Conservation (phyloP, 2,888 invertebrate species). For the Drosophila greeni region DNA sequence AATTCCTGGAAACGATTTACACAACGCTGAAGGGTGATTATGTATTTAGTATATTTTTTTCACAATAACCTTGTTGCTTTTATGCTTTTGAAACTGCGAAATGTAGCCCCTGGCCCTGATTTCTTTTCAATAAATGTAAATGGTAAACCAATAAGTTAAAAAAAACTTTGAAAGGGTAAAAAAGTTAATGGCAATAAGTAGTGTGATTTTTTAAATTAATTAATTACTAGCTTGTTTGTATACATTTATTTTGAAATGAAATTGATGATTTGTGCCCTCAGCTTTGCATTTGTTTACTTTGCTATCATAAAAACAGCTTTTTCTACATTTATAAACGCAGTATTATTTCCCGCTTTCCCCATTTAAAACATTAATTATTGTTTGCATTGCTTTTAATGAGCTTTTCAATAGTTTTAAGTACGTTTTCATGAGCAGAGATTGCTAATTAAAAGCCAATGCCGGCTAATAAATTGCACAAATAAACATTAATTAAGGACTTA, state of each 20-base stretch:
- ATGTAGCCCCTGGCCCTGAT: neutral
- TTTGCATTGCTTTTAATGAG: neutral
- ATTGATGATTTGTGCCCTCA: neutral
- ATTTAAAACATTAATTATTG: neutral
- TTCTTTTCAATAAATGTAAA: neutral
- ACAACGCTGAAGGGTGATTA: neutral
- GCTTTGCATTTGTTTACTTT: constrained; percentile 1
- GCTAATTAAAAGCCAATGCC: neutral
- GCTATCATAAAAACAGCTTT: neutral
- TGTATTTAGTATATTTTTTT: neutral
- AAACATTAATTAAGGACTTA: constrained; percentile 4
- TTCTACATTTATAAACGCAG: neutral
- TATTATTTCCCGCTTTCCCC: too few species aligned
- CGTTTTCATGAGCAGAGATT: neutral
- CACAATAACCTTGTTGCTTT: neutral
- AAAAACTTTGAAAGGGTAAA: too few species aligned
- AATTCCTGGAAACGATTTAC: neutral
- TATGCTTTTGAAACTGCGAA: neutral
- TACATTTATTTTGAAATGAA: neutral
- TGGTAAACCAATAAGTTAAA: neutral
- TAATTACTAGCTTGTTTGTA: neutral
- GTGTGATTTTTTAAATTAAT: neutral
- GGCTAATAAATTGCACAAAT: neutral
- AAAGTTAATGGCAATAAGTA: too few species aligned
- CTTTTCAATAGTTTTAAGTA: neutral